Conservation (phyloP, 2,888 invertebrate species). For the Nowickia ferox region DNA sequence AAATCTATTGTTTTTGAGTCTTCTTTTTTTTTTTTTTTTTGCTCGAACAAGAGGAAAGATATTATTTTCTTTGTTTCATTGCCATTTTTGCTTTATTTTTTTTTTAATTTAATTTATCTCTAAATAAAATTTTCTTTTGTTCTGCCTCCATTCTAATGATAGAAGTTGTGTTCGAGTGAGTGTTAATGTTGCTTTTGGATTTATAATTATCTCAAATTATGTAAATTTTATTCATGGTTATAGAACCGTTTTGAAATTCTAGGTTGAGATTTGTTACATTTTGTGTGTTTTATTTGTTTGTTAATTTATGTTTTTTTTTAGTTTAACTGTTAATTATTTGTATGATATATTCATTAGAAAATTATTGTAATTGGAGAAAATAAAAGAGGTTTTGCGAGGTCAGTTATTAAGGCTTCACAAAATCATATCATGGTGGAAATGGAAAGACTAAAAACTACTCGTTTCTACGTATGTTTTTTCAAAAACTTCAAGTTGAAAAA, state of each 20-base stretch:
- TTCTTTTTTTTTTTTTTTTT: background rate
- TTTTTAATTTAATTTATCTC: background rate
- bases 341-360: background rate
- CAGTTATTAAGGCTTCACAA: no score
- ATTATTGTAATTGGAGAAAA: background rate
- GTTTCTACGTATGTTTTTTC: no score
- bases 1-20: slow-evolving; percentile 30
- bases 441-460: no score
- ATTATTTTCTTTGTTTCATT: slow-evolving; percentile 16
- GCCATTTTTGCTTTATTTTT: no score
- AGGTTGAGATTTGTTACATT: slow-evolving; percentile 1
- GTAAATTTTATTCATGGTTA: slow-evolving; percentile 37
- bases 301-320: slow-evolving; percentile 18
- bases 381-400: background rate
- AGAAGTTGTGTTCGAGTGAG: background rate
- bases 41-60: background rate
- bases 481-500: no score
- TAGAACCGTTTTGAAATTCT: background rate
- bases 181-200: slow-evolving; percentile 4
- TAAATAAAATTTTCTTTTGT: slow-evolving; percentile 26
- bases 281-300: background rate
- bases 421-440: no score
- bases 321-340: slow-evolving; percentile 28
- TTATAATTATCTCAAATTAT: slow-evolving; percentile 32
- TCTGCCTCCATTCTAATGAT: slow-evolving; percentile 8